Percentiles rank a stretch among this genome's conserved stretches.
phyloP scores from a whole-genome alignment of 1,140 invertebrate species.

The Scaptomyza pallida region DNA sequence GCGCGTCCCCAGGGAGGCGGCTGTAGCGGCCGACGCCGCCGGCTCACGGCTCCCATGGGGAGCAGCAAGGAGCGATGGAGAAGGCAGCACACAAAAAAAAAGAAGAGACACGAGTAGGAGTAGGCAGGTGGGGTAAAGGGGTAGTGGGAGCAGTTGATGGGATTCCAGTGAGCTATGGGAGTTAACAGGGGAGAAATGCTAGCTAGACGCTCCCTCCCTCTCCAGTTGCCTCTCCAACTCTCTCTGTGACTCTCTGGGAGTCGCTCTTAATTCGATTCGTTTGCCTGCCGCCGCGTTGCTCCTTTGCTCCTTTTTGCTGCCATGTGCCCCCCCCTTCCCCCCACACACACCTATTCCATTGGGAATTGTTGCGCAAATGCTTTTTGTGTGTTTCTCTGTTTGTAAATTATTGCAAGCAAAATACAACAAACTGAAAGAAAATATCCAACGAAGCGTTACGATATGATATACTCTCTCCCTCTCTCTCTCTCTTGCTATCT shows the following conservation, averaged over 20 bases:
- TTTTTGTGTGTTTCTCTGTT: conserved; percentile 82
- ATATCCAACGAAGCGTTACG: conserved; percentile 14
- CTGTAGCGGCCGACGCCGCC: conserved; percentile 22
- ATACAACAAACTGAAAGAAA: conserved; percentile 28
- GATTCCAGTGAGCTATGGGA: background rate
- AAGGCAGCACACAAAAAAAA: too few relatives aligned
- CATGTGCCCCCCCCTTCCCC: conserved; percentile 20
- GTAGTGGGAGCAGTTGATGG: background rate
- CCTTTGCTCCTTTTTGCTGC: conserved; percentile 48
- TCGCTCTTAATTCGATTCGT: conserved; percentile 83
- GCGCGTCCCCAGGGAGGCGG: conserved; percentile 27
- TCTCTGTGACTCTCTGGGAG: conserved; percentile 29
- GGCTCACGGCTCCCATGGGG: conserved; percentile 10
- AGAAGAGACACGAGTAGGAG: background rate
- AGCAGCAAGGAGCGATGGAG: too few relatives aligned
- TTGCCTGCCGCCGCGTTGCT: conserved; percentile 49
- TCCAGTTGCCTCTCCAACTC: conserved; percentile 8
- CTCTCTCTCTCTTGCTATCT: too few relatives aligned
- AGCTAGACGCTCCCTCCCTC: background rate
- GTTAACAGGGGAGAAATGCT: background rate
- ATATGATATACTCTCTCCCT: conserved; percentile 7
- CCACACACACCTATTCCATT: conserved; percentile 10
- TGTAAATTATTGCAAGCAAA: conserved; percentile 79
- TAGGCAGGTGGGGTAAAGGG: background rate
- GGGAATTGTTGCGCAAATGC: conserved; percentile 81